These are phyloP conservation scores for Atherinomorus stipes DNA, from an alignment of 2,113 vertebrate genomes.

Conservation along the genomic window DNA sequence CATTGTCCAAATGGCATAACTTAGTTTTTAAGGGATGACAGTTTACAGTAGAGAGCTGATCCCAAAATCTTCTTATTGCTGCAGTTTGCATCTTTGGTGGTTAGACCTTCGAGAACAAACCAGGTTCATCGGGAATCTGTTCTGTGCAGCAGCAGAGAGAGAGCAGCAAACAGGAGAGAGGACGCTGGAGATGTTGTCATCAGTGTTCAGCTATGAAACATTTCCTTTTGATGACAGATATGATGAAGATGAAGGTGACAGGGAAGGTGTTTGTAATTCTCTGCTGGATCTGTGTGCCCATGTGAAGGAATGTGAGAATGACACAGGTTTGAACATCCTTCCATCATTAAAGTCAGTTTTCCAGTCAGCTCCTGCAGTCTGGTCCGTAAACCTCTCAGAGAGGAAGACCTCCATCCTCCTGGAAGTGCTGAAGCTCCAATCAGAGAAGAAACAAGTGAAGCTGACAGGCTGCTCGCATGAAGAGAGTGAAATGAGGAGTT, in stretches of 20 bases:
- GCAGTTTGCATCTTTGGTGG: neutral
- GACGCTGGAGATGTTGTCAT: neutral
- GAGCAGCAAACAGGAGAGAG: slow-evolving; percentile 4
- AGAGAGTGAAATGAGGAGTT: too few species aligned
- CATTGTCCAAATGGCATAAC: too few species aligned
- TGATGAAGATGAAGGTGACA: neutral
- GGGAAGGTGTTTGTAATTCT: neutral
- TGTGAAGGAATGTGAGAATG: neutral
- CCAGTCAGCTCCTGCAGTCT: slow-evolving; percentile 23
- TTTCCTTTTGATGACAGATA: neutral
- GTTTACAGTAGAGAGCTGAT: too few species aligned
- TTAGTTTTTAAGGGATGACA: too few species aligned
- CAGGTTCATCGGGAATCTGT: neutral
- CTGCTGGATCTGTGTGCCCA: neutral
- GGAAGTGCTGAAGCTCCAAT: neutral
- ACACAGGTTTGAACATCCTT: slow-evolving; percentile 10
- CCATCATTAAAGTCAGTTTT: slow-evolving; percentile 20
- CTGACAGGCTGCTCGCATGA: too few species aligned
- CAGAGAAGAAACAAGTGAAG: too few species aligned
- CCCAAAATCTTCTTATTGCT: neutral
- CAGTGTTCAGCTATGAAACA: neutral
- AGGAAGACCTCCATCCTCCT: neutral
- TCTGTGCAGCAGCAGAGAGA: slow-evolving; percentile 6
- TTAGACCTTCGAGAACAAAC: neutral
- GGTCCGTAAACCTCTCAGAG: too few species aligned